A percentile compares a stretch with the other conserved stretches of the same genome.
Evolutionary conservation across 2,888 invertebrate genomes (phyloP).

Genomic region (Hymenopus coronatus): DNA sequence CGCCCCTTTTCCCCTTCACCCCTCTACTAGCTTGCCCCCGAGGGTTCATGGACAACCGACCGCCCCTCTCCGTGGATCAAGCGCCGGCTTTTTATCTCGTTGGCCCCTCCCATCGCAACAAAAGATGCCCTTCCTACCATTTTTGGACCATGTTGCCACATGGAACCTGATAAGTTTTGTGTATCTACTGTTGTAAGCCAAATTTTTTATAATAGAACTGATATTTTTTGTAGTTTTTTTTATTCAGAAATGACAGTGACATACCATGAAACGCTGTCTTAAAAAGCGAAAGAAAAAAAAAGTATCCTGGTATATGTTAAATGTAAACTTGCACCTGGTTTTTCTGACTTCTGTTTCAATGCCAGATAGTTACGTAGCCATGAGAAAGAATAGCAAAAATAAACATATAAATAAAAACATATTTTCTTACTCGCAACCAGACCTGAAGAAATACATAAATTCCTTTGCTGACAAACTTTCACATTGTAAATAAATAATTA

Average conservation of each 20-base stretch:
- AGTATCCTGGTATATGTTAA: neutral
- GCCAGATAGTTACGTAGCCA: neutral
- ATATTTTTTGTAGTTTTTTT: neutral
- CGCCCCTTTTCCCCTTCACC: neutral
- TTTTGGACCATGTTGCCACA: conserved; percentile 5
- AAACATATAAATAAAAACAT: neutral
- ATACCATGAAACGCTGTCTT: neutral
- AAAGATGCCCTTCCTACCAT: conserved; percentile 14
- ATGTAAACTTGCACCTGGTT: neutral
- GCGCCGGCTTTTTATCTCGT: neutral
- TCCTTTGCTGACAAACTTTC: no score
- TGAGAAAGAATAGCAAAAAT: neutral
- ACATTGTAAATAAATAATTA: no score
- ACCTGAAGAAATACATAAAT: neutral
- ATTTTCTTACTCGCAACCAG: neutral
- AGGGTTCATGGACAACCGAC: neutral
- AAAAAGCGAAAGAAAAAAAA: neutral
- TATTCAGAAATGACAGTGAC: neutral
- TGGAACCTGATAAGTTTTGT: conserved; percentile 3
- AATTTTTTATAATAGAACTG: neutral
- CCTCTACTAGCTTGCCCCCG: neutral
- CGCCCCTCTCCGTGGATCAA: neutral
- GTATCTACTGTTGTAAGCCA: conserved; percentile 8
- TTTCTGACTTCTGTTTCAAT: neutral
- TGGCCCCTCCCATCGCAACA: conserved; percentile 9